Evolutionary conservation across 2,113 vertebrate genomes (phyloP).

Genomic region (Mesoclemmys tuberculata): DNA sequence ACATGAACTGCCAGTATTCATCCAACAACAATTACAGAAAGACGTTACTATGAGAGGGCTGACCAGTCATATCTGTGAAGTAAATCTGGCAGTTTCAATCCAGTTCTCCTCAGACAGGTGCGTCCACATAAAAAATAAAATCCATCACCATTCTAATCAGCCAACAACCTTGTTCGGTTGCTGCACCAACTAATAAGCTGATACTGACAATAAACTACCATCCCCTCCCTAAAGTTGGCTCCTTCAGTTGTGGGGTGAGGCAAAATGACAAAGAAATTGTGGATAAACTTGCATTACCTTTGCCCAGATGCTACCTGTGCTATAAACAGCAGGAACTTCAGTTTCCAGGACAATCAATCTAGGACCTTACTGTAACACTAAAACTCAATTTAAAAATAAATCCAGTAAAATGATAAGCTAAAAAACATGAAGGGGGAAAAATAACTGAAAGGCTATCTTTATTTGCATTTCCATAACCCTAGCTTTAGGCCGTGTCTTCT

Average conservation of each 20-base stretch:
- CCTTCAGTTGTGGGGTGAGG: background rate
- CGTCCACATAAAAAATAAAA: background rate
- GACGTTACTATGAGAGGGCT: background rate
- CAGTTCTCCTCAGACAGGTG: background rate
- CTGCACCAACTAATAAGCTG: background rate
- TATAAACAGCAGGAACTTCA: background rate
- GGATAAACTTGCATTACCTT: background rate
- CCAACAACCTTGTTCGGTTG: background rate
- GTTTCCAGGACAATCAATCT: background rate
- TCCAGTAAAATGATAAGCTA: background rate
- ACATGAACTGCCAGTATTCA: background rate
- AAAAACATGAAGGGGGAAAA: background rate
- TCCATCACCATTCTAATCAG: background rate
- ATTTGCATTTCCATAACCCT: background rate
- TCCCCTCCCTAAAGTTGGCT: background rate
- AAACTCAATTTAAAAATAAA: background rate
- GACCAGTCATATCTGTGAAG: background rate
- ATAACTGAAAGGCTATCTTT: background rate
- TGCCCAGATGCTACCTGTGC: background rate
- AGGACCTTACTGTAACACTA: background rate
- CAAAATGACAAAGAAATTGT: background rate
- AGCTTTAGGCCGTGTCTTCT: background rate
- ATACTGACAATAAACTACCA: background rate
- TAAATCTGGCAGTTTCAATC: background rate
- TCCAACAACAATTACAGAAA: background rate